A percentile compares a stretch with the other conserved stretches of the same genome.
phyloP scores from a whole-genome alignment of 1,140 invertebrate genomes.

The Aphaenogaster rudis region DNA sequence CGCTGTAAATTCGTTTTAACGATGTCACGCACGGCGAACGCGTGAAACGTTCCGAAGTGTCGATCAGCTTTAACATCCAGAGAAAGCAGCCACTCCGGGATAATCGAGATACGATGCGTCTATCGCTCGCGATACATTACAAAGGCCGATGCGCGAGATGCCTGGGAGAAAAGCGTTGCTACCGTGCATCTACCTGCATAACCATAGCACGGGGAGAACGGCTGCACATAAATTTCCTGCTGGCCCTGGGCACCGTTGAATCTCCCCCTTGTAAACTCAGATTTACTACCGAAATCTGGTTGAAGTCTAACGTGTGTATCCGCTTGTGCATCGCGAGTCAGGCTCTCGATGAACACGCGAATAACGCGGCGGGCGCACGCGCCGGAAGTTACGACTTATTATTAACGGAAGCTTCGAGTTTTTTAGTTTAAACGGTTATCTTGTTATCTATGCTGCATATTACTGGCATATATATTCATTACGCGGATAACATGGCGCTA shows the following conservation, averaged over 20 bases:
- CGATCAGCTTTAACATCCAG: constrained; percentile 44
- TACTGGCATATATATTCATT: constrained; percentile 57
- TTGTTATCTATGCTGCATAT: constrained; percentile 41
- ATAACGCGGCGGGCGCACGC: not conserved
- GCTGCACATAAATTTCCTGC: constrained; percentile 76
- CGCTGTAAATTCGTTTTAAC: constrained; percentile 29
- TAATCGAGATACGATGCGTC: constrained; percentile 52
- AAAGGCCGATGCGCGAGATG: constrained; percentile 55
- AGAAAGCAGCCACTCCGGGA: constrained; percentile 24
- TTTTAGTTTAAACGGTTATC: constrained; percentile 40
- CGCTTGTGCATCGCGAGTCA: constrained; percentile 66
- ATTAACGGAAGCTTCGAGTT: constrained; percentile 44
- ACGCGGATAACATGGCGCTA: constrained; percentile 34
- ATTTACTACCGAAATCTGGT: constrained; percentile 77
- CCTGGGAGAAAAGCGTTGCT: constrained; percentile 36
- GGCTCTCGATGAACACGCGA: constrained; percentile 9
- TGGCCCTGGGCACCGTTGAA: constrained; percentile 67
- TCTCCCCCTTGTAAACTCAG: constrained; percentile 74
- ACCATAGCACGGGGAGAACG: constrained; percentile 57
- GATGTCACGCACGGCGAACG: not conserved
- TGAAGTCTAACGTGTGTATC: constrained; percentile 67
- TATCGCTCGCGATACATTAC: constrained; percentile 67
- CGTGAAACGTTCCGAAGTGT: constrained; percentile 2
- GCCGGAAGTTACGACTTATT: constrained; percentile 35
- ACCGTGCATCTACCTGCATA: constrained; percentile 55